Percentiles rank a stretch among this genome's conserved stretches.
Conservation (phyloP, 2,113 vertebrate species). For the Argyrosomus japonicus region DNA sequence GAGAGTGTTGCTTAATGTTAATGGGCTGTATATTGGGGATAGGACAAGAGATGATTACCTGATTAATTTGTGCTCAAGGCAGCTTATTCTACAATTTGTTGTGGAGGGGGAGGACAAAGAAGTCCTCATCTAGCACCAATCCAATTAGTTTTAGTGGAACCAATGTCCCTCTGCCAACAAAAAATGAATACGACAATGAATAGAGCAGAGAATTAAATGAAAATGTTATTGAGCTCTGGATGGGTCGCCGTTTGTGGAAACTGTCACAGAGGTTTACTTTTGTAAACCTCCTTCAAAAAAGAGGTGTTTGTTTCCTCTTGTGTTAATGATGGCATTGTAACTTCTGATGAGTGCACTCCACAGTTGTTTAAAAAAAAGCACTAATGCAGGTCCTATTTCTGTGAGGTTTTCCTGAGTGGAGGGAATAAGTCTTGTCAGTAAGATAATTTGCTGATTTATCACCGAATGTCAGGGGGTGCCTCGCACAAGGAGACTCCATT, state of each 20-base stretch:
- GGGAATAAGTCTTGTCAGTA: neutral
- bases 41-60: conserved; percentile 68
- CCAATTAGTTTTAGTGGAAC: conserved; percentile 37
- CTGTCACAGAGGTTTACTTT: neutral
- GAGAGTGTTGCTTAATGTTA: conserved; percentile 57
- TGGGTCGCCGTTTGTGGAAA: conserved; percentile 7
- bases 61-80: conserved; percentile 60
- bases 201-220: neutral
- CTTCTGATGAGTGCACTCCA: neutral
- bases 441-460: conserved; percentile 32
- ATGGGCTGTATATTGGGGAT: conserved; percentile 53
- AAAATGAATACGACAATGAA: neutral
- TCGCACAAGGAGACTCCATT: conserved; percentile 23
- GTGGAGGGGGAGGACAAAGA: neutral
- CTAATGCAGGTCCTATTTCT: neutral
- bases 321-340: neutral
- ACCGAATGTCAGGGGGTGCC: conserved; percentile 12
- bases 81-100: conserved; percentile 40
- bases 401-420: neutral
- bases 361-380: neutral
- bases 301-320: neutral
- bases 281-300: conserved; percentile 26
- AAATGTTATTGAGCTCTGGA: conserved; percentile 39
- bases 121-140: conserved; percentile 27
- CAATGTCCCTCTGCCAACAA: conserved; percentile 24